Evolutionary conservation across 2,113 vertebrate genomes (phyloP).

Genomic region (Naja naja): DNA sequence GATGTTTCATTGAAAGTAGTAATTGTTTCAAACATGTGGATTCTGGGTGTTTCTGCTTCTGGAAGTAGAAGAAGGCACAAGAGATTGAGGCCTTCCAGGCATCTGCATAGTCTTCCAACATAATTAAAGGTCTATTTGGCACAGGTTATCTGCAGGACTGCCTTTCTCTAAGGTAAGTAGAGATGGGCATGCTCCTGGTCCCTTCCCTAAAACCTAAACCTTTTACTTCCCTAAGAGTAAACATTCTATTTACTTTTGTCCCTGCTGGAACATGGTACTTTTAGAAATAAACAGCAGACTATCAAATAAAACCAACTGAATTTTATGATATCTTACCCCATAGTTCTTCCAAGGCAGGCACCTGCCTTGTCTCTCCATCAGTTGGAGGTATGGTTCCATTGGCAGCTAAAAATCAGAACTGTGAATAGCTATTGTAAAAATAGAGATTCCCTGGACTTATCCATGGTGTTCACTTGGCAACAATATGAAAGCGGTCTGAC

Average conservation of each 20-base stretch:
- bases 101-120: background rate
- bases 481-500: no score
- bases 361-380: background rate
- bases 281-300: background rate
- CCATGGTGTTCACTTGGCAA: background rate
- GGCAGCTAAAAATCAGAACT: background rate
- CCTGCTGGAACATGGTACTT: background rate
- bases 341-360: background rate
- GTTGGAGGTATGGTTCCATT: background rate
- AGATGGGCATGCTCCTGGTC: background rate
- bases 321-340: background rate
- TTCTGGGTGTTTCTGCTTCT: slow-evolving; percentile 67
- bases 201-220: background rate
- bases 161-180: background rate
- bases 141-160: background rate
- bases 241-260: background rate
- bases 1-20: slow-evolving; percentile 76
- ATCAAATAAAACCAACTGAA: background rate
- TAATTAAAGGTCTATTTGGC: background rate
- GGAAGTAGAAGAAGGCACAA: slow-evolving; percentile 67
- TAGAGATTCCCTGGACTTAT: background rate
- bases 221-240: no score
- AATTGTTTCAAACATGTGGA: slow-evolving; percentile 43
- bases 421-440: background rate
- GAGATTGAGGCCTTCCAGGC: background rate